Conservation (phyloP, 1,140 invertebrate species). For the Antheraea pernyi region DNA sequence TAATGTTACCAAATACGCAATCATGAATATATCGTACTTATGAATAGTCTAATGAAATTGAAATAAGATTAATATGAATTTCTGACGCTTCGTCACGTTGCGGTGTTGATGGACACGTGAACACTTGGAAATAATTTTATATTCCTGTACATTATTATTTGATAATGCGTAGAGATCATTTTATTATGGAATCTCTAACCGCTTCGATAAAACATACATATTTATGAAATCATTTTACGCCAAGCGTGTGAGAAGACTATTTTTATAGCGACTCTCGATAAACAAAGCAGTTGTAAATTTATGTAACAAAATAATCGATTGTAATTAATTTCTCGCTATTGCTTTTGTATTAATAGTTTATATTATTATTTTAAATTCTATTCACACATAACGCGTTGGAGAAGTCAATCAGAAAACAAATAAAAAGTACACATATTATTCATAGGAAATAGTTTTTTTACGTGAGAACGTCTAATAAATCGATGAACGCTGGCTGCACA, state of each 20-base stretch:
- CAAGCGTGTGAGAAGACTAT: conserved; percentile 26
- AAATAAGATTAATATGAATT: conserved; percentile 64
- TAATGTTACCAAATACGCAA: conserved; percentile 47
- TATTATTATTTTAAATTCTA: no score
- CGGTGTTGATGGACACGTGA: conserved; percentile 51
- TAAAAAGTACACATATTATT: no score
- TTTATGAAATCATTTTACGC: conserved; percentile 44
- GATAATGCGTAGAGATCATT: conserved; percentile 62
- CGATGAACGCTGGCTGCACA: no score
- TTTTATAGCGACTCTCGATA: neutral
- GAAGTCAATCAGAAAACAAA: no score
- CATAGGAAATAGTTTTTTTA: no score
- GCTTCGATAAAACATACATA: conserved; percentile 53
- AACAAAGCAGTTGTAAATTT: neutral
- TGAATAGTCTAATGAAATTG: conserved; percentile 57
- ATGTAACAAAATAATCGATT: neutral
- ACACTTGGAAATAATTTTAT: conserved; percentile 51
- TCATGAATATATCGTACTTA: conserved; percentile 52
- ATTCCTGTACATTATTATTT: conserved; percentile 41
- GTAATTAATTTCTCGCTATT: no score
- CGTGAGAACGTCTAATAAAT: no score
- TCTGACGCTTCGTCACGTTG: conserved; percentile 51
- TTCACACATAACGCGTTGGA: no score
- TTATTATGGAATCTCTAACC: conserved; percentile 71
- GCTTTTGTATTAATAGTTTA: no score